Evolutionary conservation across 2,113 vertebrate species (phyloP).

Genomic region (Sinocyclocheilus grahami): DNA sequence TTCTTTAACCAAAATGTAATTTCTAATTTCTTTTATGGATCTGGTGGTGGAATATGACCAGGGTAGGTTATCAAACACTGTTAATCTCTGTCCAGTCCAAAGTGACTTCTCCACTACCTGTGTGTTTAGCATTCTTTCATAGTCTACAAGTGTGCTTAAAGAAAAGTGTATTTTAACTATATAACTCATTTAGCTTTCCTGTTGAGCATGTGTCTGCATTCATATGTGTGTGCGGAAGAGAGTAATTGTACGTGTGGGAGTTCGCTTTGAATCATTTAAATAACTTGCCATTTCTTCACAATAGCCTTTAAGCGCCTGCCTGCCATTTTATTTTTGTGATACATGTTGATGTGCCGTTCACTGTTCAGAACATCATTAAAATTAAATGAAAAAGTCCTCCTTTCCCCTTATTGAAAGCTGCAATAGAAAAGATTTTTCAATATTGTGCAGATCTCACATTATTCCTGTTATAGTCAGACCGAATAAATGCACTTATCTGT

Average conservation of each 20-base stretch:
- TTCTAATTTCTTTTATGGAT: neutral
- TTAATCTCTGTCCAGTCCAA: neutral
- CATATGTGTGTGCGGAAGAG: conserved; percentile 52
- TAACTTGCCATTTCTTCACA: conserved; percentile 49
- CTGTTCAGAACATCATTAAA: conserved; percentile 69
- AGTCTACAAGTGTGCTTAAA: neutral
- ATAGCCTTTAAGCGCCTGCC: conserved; percentile 73
- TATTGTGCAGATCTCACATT: neutral
- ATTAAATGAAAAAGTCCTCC: conserved; percentile 53
- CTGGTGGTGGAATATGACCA: neutral
- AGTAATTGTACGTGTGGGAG: conserved; percentile 32
- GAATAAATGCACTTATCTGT: neutral
- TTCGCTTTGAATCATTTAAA: conserved; percentile 63
- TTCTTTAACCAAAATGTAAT: neutral
- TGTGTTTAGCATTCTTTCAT: neutral
- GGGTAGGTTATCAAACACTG: neutral
- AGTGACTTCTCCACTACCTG: neutral
- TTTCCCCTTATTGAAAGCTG: conserved; percentile 46
- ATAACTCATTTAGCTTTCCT: conserved; percentile 4
- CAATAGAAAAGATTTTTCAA: conserved; percentile 3
- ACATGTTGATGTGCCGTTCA: conserved; percentile 62
- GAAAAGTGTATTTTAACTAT: neutral
- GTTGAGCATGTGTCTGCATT: conserved; percentile 7
- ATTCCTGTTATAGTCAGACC: neutral
- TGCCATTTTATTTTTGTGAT: conserved; percentile 70